Conservation (phyloP, 2,888 invertebrate species). For the Microctonus hyperodae region DNA sequence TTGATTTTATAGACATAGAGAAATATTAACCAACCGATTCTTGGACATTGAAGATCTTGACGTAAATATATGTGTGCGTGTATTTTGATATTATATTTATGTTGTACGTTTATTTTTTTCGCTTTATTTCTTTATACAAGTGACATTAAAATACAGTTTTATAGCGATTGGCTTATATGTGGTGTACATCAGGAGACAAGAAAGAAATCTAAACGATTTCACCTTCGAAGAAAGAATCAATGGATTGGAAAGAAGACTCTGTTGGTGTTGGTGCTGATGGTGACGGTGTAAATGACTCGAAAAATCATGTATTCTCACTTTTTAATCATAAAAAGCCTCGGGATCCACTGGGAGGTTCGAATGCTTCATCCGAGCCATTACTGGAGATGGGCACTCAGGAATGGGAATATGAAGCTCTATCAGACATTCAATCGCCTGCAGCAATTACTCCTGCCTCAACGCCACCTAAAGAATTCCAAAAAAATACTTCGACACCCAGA, state of each 20-base stretch:
- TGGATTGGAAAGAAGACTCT: conserved; percentile 10
- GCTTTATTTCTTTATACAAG: conserved; percentile 19
- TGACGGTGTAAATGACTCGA: conserved; percentile 33
- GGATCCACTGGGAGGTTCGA: conserved; percentile 51
- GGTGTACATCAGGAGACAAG: background rate
- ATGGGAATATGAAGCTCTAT: conserved; percentile 60
- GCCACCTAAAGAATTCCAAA: conserved; percentile 49
- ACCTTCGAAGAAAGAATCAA: background rate
- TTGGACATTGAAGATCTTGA: background rate
- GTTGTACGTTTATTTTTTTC: conserved; percentile 7
- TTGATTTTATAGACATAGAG: background rate
- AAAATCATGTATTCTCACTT: conserved; percentile 52
- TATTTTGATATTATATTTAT: background rate
- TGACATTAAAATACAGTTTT: conserved; percentile 12
- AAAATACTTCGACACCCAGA: conserved; percentile 58
- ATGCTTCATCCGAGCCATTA: conserved; percentile 55
- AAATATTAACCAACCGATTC: background rate
- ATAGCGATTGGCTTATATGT: background rate
- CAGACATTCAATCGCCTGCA: conserved; percentile 55
- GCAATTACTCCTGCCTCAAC: conserved; percentile 56
- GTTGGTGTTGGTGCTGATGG: conserved; percentile 17
- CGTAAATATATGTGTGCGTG: background rate
- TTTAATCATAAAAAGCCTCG: conserved; percentile 50
- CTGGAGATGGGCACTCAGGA: conserved; percentile 63
- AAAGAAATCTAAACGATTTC: conserved; percentile 17